These are phyloP conservation scores for Tubulanus polymorphus DNA, from an alignment of 2,888 invertebrate genomes.

Conservation along the genomic window DNA sequence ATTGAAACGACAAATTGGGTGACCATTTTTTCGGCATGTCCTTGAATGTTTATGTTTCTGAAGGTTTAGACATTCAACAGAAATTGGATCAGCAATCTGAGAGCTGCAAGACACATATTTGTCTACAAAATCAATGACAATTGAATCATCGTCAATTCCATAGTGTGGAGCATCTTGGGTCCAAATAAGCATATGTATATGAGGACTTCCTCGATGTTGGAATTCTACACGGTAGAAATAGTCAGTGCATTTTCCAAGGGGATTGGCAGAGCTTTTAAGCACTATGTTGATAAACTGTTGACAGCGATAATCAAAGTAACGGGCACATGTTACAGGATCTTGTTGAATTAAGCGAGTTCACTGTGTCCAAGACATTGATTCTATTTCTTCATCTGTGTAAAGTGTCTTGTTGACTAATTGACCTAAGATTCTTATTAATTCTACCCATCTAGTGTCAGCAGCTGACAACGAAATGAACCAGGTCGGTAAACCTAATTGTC, in stretches of 20 bases:
- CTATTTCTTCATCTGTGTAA: background rate
- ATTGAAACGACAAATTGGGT: conserved; percentile 20
- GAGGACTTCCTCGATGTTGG: conserved; percentile 9
- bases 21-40: conserved; percentile 17
- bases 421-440: conserved; percentile 11
- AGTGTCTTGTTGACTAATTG: background rate
- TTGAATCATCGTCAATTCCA: conserved; percentile 16
- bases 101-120: conserved; percentile 10
- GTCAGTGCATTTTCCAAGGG: conserved; percentile 14
- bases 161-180: conserved; percentile 11
- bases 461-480: conserved; percentile 22
- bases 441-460: conserved; percentile 24
- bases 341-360: background rate
- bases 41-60: conserved; percentile 14
- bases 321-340: conserved; percentile 1
- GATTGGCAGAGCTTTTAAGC: conserved; percentile 11
- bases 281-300: conserved; percentile 1
- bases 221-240: conserved; percentile 13
- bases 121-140: conserved; percentile 10
- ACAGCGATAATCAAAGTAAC: conserved; percentile 3
- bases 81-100: background rate
- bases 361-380: background rate
- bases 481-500: conserved; percentile 23
- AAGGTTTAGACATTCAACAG: background rate
- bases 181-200: conserved; percentile 13